phyloP scores from a whole-genome alignment of 1,140 invertebrate genomes.

The Euura lappo region DNA sequence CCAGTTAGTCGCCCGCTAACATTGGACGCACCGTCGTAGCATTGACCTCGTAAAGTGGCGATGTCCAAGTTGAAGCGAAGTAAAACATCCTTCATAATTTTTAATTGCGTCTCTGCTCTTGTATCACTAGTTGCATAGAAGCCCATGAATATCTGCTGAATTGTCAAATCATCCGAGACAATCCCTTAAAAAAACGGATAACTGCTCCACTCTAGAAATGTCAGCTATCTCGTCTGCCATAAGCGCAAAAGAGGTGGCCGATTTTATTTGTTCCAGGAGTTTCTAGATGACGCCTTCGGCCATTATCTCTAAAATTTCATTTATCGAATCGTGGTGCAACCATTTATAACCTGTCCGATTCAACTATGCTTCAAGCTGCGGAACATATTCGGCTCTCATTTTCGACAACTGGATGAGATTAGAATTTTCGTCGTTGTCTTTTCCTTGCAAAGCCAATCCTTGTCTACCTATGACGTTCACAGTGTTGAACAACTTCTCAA shows the following conservation, averaged over 20 bases:
- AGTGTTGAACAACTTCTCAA: conserved; percentile 22
- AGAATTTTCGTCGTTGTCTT: conserved; percentile 21
- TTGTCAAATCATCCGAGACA: conserved; percentile 21
- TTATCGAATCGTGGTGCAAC: conserved; percentile 18
- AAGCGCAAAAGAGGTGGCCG: conserved; percentile 21
- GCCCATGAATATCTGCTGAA: conserved; percentile 30
- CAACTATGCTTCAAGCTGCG: conserved; percentile 27
- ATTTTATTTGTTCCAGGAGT: conserved; percentile 25
- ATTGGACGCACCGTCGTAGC: conserved; percentile 36
- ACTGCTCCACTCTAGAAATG: conserved; percentile 21
- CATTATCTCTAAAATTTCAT: conserved; percentile 18
- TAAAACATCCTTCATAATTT: conserved; percentile 27
- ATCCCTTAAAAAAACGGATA: conserved; percentile 24
- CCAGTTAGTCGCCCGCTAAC: conserved; percentile 31
- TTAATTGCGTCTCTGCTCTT: conserved; percentile 28
- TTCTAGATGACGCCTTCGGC: conserved; percentile 19
- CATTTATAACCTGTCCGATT: conserved; percentile 24
- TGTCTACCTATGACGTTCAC: conserved; percentile 23
- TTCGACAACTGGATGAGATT: conserved; percentile 22
- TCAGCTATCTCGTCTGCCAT: conserved; percentile 23
- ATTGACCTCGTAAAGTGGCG: conserved; percentile 32
- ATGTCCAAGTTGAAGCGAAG: conserved; percentile 25
- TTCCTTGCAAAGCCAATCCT: conserved; percentile 24
- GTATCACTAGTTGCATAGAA: conserved; percentile 27
- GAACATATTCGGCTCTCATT: conserved; percentile 20